Conservation (phyloP, 2,113 vertebrate species). For the Amphiprion ocellaris region DNA sequence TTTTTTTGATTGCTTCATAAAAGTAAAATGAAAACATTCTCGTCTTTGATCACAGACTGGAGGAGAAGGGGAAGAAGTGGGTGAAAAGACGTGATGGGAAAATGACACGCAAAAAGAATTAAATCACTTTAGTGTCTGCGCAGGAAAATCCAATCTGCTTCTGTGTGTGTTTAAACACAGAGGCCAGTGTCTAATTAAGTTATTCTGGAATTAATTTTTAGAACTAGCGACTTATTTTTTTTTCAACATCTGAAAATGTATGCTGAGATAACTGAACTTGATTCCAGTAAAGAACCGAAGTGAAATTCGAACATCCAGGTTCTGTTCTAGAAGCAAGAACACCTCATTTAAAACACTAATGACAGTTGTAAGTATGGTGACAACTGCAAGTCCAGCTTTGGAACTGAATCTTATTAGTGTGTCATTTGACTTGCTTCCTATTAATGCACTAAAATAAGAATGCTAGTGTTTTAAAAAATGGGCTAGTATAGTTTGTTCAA, state of each 20-base stretch:
- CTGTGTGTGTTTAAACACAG: slow-evolving; percentile 17
- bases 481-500: too few species aligned
- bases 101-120: slow-evolving; percentile 24
- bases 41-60: slow-evolving; percentile 47
- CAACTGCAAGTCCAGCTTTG: background rate
- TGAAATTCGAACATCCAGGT: background rate
- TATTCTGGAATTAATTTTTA: background rate
- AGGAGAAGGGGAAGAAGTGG: slow-evolving; percentile 54
- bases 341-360: background rate
- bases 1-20: slow-evolving; percentile 12
- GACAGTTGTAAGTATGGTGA: background rate
- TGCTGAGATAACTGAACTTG: background rate
- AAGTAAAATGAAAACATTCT: slow-evolving; percentile 42
- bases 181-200: background rate
- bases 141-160: background rate
- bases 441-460: too few species aligned
- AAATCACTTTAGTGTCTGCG: slow-evolving; percentile 31
- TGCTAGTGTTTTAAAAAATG: background rate
- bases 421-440: too few species aligned
- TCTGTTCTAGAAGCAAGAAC: background rate
- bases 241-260: background rate
- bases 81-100: slow-evolving; percentile 56
- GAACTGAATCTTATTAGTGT: background rate
- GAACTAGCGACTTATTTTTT: background rate
- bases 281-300: background rate